Evolutionary conservation across 2,797 vertebrate species (phyloP).

Genomic region (Spinus olivaceus): DNA sequence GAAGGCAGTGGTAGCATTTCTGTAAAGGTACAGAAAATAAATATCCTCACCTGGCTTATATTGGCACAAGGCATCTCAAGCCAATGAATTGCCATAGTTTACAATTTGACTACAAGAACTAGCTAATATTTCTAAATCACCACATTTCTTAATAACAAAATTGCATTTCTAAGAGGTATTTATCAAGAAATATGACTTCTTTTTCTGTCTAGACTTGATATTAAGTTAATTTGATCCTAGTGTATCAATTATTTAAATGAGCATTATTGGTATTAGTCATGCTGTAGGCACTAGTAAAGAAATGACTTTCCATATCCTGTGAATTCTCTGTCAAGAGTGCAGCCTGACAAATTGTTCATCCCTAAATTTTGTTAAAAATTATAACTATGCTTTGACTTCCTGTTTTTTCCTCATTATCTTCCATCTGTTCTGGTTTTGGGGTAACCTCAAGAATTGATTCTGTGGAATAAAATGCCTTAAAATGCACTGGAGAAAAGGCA

Average conservation of each 20-base stretch:
- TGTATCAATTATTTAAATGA: background rate
- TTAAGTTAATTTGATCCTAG: background rate
- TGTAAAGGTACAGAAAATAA: background rate
- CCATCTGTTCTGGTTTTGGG: slow-evolving; percentile 45
- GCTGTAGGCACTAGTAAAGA: background rate
- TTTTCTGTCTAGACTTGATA: background rate
- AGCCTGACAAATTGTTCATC: slow-evolving; percentile 20
- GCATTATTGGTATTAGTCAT: background rate
- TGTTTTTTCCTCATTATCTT: slow-evolving; percentile 43
- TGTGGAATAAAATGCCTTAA: slow-evolving; percentile 3
- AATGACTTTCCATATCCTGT: background rate
- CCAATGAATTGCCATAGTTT: background rate
- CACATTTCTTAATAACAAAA: background rate
- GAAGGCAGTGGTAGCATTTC: background rate
- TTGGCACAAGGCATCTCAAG: background rate
- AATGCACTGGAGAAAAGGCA: background rate
- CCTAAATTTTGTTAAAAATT: background rate
- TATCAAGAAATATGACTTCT: background rate
- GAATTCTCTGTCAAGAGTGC: background rate
- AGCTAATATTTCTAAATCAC: background rate
- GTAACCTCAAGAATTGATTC: background rate
- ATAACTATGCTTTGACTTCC: slow-evolving; percentile 3
- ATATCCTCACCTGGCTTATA: background rate
- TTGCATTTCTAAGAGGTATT: background rate
- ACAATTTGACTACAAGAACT: background rate